Conservation (phyloP, 92 coral and sea anemone species). For the Hydrozoanthus gracilis region DNA sequence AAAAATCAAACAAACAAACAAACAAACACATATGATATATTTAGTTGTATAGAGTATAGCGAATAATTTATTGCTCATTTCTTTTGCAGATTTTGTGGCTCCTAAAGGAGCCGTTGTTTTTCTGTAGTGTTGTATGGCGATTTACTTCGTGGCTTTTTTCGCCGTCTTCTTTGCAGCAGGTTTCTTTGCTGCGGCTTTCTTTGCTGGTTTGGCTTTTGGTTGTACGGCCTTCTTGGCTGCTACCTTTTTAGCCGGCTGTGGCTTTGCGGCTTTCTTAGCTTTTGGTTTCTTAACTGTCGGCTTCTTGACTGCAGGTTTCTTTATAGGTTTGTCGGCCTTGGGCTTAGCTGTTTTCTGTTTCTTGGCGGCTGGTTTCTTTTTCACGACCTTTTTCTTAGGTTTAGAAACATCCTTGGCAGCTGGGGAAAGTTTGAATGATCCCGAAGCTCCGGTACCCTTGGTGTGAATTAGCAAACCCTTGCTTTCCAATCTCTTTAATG, state of each 20-base stretch:
- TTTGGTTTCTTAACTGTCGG: slow-evolving; percentile 42
- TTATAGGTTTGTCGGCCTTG: slow-evolving; percentile 31
- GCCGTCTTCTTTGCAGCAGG: slow-evolving; percentile 49
- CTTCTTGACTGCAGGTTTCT: slow-evolving; percentile 18
- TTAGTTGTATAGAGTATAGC: slow-evolving; percentile 34
- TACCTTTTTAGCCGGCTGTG: slow-evolving; percentile 45
- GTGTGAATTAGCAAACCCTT: slow-evolving; percentile 43
- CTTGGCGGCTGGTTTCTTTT: slow-evolving; percentile 33
- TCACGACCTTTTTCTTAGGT: slow-evolving; percentile 51
- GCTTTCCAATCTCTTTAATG: slow-evolving; percentile 40
- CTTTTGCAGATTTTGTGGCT: slow-evolving; percentile 42
- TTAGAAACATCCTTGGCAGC: slow-evolving; percentile 49
- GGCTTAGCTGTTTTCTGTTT: slow-evolving; percentile 38
- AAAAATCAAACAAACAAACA: slow-evolving; percentile 30
- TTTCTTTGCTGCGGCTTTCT: slow-evolving; percentile 34
- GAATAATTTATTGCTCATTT: slow-evolving; percentile 55
- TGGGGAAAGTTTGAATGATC: slow-evolving; percentile 54
- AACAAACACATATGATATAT: slow-evolving; percentile 18
- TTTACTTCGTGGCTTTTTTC: slow-evolving; percentile 37
- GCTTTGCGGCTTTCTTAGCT: slow-evolving; percentile 37
- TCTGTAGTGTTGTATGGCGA: slow-evolving; percentile 38
- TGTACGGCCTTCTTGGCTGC: slow-evolving; percentile 42
- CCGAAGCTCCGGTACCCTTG: slow-evolving; percentile 58
- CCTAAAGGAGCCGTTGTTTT: slow-evolving; percentile 49
- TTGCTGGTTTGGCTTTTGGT: slow-evolving; percentile 36